A percentile compares a stretch with the other conserved stretches of the same genome.
phyloP scores from a whole-genome alignment of 2,888 invertebrate genomes.

The Rambutsinella grinnellia region DNA sequence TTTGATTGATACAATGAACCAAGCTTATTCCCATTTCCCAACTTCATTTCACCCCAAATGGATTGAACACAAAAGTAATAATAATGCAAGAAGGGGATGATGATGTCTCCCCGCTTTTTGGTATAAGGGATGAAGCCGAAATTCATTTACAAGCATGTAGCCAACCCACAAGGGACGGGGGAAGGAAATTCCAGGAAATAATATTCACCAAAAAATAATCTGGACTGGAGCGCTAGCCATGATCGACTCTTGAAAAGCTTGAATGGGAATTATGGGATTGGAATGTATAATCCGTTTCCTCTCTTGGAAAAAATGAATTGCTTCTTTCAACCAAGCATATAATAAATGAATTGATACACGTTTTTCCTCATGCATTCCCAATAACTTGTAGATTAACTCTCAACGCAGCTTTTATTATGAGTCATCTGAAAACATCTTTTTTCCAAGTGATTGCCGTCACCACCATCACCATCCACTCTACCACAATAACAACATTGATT shows the following conservation, averaged over 20 bases:
- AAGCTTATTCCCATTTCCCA: slow-evolving; percentile 29
- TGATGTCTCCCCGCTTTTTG: not conserved
- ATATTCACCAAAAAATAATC: slow-evolving; percentile 18
- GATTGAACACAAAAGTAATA: slow-evolving; percentile 12
- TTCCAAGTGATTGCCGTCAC: slow-evolving; percentile 16
- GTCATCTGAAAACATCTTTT: not conserved
- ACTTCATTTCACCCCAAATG: slow-evolving; percentile 45
- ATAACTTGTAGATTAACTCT: not conserved
- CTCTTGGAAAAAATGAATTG: not conserved
- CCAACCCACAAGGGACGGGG: slow-evolving; percentile 1
- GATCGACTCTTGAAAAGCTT: slow-evolving; percentile 4
- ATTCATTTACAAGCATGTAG: not conserved
- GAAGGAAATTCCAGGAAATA: slow-evolving; percentile 7
- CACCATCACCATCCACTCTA: not conserved
- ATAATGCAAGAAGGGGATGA: not conserved
- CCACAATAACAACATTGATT: too few relatives aligned
- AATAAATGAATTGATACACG: not conserved
- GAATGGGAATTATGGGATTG: not conserved
- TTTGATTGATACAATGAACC: slow-evolving; percentile 16
- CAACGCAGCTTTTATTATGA: not conserved
- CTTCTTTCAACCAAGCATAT: not conserved
- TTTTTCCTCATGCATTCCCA: not conserved
- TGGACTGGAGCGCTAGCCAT: slow-evolving; percentile 9
- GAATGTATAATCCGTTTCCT: not conserved
- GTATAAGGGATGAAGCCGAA: not conserved